These are phyloP conservation scores for Nannobrachium achirus DNA, from an alignment of 2,113 vertebrate species.

Conservation along the genomic window DNA sequence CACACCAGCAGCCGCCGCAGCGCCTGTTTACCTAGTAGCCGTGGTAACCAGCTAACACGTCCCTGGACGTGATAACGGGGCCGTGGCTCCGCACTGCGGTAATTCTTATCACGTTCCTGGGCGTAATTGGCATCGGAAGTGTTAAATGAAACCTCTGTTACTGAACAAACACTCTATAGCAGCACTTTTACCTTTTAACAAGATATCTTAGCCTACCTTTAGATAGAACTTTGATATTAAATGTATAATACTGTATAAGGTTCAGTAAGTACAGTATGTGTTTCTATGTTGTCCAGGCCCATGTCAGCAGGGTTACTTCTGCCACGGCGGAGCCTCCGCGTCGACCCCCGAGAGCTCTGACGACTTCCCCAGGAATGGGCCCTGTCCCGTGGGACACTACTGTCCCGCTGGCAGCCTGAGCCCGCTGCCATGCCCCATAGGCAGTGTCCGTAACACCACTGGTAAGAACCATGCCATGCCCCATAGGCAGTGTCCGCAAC, in stretches of 20 bases:
- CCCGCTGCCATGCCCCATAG: conserved; percentile 85
- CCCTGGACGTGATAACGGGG: no score
- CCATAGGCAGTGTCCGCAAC: no score
- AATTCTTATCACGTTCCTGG: no score
- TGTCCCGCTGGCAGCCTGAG: conserved; percentile 82
- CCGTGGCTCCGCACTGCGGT: no score
- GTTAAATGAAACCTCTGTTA: no score
- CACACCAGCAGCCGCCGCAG: no score
- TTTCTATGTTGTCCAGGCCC: conserved; percentile 69
- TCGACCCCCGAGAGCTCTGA: conserved; percentile 73
- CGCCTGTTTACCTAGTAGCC: no score
- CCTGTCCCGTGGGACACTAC: conserved; percentile 85
- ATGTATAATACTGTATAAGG: no score
- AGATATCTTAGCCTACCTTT: neutral
- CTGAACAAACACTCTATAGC: no score
- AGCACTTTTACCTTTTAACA: neutral
- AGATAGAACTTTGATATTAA: neutral
- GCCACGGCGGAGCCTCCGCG: conserved; percentile 81
- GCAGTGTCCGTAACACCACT: conserved; percentile 82
- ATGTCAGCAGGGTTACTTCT: conserved; percentile 87
- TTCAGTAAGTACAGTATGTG: no score
- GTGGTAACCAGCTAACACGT: no score
- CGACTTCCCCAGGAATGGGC: conserved; percentile 77
- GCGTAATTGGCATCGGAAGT: neutral
- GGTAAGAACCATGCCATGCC: no score